Base-by-base conservation (phyloP, 2,888 invertebrate species). In the Drosophila histrio region DNA sequence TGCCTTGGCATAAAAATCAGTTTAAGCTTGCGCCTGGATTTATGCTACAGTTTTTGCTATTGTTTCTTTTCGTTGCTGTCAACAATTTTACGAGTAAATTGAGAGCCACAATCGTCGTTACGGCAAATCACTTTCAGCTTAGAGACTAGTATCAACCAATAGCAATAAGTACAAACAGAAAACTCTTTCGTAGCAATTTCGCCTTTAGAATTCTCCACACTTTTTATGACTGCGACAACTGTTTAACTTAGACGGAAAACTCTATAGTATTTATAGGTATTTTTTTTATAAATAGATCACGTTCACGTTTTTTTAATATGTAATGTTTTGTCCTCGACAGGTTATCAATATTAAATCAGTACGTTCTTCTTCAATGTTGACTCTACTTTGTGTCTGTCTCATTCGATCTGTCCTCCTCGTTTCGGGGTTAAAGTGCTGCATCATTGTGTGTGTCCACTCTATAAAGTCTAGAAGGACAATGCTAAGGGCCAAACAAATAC, bases 71-170 rank as follows among this genome's bases (percentile, higher is more conserved):
- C 32, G 44, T 53, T 32, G 63, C 72, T 78, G 73, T 60, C 79
- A 82, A 69, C 81, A 52, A 62, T 83, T 82, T 82, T 81, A 82
- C 82, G 82, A 81, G 80, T 72, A 72, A 77, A 74, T 80, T 64
- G 82, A 68, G 78, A 73, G 67, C 79, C 76, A 81, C 74, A 80
- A 81, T 77, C 81, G 82, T 77, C 81, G 82, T 79, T 81, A 77
- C 69, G 70, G 70, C 77, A 79, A 81, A 84, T 84, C 84, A 75
- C 72, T 84, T 83, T 71, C 53, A 82, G 79, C 75, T 77, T 75
- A 74, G 46, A 61, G 73, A 62, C 67, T 46, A 59, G n/a, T n/a
- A n/a, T n/a, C n/a, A n/a, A 56, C 50, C 43, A 49, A 44, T 21
- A 52, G 39, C 66, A 57, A 67, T 50, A 71, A 39, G 30, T 11